A percentile compares a stretch with the other conserved stretches of the same genome.
Evolutionary conservation across 2,113 vertebrate genomes (phyloP).

Genomic region (Cebus imitator): DNA sequence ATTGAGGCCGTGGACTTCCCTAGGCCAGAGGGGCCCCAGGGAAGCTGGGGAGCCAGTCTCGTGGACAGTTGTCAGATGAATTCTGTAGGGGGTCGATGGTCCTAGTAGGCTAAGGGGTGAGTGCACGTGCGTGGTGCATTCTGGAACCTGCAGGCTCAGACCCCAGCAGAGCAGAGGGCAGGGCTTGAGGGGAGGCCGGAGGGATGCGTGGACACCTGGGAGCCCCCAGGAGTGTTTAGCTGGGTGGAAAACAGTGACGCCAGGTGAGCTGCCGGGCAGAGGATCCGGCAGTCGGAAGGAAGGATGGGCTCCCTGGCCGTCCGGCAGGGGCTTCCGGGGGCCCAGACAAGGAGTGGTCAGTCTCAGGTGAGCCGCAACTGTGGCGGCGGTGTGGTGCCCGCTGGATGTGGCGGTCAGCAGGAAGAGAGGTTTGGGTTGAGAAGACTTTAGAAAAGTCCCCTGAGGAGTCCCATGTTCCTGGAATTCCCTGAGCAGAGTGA

Average conservation of each 20-base stretch:
- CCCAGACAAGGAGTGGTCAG: background rate
- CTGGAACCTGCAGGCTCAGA: background rate
- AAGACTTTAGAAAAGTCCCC: background rate
- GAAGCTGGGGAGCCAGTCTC: background rate
- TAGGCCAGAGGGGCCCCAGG: background rate
- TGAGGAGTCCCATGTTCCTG: background rate
- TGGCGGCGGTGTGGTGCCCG: background rate
- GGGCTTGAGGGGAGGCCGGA: background rate
- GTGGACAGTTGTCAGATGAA: background rate
- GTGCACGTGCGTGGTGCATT: accelerated
- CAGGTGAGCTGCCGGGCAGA: accelerated
- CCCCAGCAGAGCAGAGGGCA: background rate
- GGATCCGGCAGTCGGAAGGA: background rate
- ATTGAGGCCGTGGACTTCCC: background rate
- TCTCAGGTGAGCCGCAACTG: accelerated
- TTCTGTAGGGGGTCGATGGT: background rate
- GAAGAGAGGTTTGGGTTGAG: background rate
- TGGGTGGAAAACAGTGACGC: background rate
- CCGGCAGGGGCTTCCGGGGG: no score
- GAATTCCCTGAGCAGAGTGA: background rate
- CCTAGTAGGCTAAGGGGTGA: no score
- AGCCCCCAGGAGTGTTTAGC: background rate
- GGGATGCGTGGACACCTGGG: background rate
- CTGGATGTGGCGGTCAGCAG: background rate
- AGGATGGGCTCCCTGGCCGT: background rate